Conservation (phyloP, 2,113 vertebrate species). For the Hucho hucho region DNA sequence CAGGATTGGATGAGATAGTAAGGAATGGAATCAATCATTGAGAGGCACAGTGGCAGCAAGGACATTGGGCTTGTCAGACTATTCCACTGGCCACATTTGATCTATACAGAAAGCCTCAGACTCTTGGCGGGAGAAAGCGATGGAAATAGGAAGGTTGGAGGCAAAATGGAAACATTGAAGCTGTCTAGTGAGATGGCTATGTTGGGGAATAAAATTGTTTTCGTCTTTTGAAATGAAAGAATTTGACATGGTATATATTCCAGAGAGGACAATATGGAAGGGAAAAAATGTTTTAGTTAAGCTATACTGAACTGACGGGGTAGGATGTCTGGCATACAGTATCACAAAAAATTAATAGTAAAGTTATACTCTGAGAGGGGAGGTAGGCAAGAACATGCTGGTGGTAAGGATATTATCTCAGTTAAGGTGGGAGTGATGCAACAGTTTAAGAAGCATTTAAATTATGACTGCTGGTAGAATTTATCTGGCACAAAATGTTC, state of each 20-base stretch:
- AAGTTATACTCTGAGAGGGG: conserved; percentile 18
- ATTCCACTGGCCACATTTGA: conserved; percentile 43
- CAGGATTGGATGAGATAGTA: conserved; percentile 30
- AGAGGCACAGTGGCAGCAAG: conserved; percentile 39
- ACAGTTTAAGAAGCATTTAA: conserved; percentile 43
- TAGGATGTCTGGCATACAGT: conserved; percentile 1
- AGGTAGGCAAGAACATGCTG: not conserved
- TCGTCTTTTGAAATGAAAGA: conserved; percentile 47
- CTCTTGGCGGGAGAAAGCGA: conserved; percentile 42
- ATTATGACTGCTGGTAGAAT: conserved; percentile 43
- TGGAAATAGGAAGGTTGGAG: conserved; percentile 44
- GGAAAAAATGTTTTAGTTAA: conserved; percentile 30
- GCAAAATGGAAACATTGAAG: conserved; percentile 59
- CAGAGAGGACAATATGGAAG: conserved; percentile 33
- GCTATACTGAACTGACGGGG: not conserved
- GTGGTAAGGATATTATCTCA: conserved; percentile 30
- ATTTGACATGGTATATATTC: conserved; percentile 65
- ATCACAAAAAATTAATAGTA: conserved; percentile 14
- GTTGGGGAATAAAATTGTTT: conserved; percentile 52
- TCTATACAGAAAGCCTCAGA: conserved; percentile 38
- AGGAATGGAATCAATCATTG: conserved; percentile 50
- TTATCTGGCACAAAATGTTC: conserved; percentile 40
- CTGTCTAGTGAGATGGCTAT: conserved; percentile 46
- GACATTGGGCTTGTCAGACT: conserved; percentile 51
- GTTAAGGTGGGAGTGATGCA: conserved; percentile 36